phyloP scores from a whole-genome alignment of 2,113 vertebrate species.

The Leptocoma aspasia region DNA sequence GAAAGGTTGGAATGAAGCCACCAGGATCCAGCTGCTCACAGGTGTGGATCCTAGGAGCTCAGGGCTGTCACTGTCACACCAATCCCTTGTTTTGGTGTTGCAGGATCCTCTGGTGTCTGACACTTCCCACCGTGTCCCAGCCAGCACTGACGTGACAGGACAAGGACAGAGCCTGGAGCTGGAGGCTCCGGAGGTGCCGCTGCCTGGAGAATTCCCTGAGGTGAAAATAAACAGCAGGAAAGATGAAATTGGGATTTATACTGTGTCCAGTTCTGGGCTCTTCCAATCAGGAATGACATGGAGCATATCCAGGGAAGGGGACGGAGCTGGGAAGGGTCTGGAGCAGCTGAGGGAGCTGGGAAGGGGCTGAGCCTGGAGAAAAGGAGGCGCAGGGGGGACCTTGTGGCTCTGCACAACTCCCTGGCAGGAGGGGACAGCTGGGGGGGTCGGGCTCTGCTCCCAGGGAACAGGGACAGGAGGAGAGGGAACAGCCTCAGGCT shows the following conservation, averaged over 20 bases:
- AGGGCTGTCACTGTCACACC: neutral
- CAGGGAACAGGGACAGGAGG: neutral
- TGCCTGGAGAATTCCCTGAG: neutral
- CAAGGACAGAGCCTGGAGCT: neutral
- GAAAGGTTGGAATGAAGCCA: neutral
- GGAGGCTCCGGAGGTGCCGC: fast-evolving
- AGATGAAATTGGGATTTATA: neutral
- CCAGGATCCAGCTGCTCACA: neutral
- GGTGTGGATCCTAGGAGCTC: neutral
- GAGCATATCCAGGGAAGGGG: neutral
- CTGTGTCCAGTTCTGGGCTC: neutral
- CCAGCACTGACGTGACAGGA: neutral
- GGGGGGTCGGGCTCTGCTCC: neutral
- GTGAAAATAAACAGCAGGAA: neutral
- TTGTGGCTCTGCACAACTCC: neutral
- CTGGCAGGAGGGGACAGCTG: neutral
- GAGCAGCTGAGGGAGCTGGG: neutral
- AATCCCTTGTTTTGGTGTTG: neutral
- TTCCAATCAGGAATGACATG: neutral
- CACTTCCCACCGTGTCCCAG: neutral
- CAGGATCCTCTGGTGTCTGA: constrained; percentile 63
- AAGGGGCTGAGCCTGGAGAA: neutral
- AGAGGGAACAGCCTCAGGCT: neutral
- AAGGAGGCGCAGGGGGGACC: neutral
- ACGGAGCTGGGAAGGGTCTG: fast-evolving